A percentile compares a stretch with the other conserved stretches of the same genome.
phyloP scores from a whole-genome alignment of 2,797 vertebrate species.

The Graptemys geographica region DNA sequence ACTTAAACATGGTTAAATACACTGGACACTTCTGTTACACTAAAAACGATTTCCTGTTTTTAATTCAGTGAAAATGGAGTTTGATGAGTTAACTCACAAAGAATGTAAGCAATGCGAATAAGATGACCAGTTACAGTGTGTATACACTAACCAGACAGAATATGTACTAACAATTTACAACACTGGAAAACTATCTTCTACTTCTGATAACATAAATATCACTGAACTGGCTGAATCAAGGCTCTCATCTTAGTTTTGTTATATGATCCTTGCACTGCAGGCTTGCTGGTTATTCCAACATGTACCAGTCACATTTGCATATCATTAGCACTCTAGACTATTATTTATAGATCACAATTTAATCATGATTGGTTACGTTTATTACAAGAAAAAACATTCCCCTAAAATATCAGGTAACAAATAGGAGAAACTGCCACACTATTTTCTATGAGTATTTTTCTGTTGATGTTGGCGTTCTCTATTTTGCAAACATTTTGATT shows the following conservation, averaged over 20 bases:
- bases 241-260: slow-evolving; percentile 77
- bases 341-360: slow-evolving; percentile 61
- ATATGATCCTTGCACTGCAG: slow-evolving; percentile 73
- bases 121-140: slow-evolving; percentile 74
- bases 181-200: slow-evolving; percentile 75
- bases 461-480: neutral
- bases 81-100: slow-evolving; percentile 81
- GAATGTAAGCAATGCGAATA: slow-evolving; percentile 77
- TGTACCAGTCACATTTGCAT: slow-evolving; percentile 65
- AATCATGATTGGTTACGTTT: slow-evolving; percentile 53
- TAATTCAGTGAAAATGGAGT: slow-evolving; percentile 79
- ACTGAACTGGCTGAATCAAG: slow-evolving; percentile 61
- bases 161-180: slow-evolving; percentile 76
- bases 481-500: slow-evolving; percentile 11
- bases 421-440: neutral
- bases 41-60: slow-evolving; percentile 82
- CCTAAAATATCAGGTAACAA: slow-evolving; percentile 38
- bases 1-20: slow-evolving; percentile 71
- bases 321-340: slow-evolving; percentile 52
- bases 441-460: neutral
- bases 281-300: slow-evolving; percentile 64
- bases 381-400: slow-evolving; percentile 17
- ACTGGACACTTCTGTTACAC: slow-evolving; percentile 77
- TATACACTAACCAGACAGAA: slow-evolving; percentile 78
- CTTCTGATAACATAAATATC: slow-evolving; percentile 76